Evolutionary conservation across 2,888 invertebrate genomes (phyloP).

Genomic region (Adelphocoris suturalis): DNA sequence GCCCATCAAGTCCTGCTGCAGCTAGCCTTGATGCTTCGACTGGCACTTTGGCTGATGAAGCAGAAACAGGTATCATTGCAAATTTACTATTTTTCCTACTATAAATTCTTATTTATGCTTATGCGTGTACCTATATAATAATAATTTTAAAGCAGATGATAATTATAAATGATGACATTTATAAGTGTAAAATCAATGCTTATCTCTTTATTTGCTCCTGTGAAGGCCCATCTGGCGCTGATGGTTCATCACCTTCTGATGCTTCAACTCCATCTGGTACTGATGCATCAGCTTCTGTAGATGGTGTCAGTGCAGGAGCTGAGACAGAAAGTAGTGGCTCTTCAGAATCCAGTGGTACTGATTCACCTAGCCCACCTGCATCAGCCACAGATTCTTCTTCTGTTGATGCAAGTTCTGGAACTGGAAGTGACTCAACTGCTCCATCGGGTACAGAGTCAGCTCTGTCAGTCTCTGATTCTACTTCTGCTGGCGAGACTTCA

Average conservation of each 20-base stretch:
- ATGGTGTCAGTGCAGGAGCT: not conserved
- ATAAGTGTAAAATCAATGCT: too few relatives aligned
- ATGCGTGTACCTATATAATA: not conserved
- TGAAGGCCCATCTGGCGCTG: not conserved
- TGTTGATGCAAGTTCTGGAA: not conserved
- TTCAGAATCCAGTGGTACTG: slow-evolving; percentile 57
- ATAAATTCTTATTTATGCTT: not conserved
- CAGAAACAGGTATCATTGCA: slow-evolving; percentile 46
- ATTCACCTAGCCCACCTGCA: slow-evolving; percentile 49
- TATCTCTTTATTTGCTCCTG: not conserved
- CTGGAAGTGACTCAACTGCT: slow-evolving; percentile 5
- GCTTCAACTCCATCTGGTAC: not conserved
- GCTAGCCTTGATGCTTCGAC: slow-evolving; percentile 7
- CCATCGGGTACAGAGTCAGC: not conserved
- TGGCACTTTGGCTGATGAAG: slow-evolving; percentile 57
- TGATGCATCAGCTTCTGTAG: slow-evolving; percentile 7
- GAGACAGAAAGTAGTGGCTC: slow-evolving; percentile 20
- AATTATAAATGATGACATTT: too few relatives aligned
- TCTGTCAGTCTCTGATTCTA: not conserved
- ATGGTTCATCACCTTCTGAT: not conserved
- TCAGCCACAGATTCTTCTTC: slow-evolving; percentile 4
- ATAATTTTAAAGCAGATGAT: too few relatives aligned
- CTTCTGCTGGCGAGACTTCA: slow-evolving; percentile 13
- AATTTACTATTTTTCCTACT: not conserved
- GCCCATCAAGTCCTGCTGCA: not conserved